Evolutionary conservation across 30 jellyfish, hydroid and myxozoan species (phyloP).

Genomic region (Cassiopea andromeda): DNA sequence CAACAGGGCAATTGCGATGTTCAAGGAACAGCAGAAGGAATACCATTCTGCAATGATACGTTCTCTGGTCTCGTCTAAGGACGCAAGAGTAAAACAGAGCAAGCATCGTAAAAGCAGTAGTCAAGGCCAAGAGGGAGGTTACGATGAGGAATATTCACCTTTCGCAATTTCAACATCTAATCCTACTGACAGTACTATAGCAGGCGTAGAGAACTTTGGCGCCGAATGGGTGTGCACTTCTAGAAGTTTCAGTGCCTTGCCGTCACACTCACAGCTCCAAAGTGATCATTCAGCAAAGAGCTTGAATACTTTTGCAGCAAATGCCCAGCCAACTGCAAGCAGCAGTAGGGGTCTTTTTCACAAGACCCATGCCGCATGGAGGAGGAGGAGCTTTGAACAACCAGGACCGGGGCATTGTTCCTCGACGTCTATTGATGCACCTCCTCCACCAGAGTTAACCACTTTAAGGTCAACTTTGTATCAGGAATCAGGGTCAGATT

Average conservation of each 20-base stretch:
- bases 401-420: neutral
- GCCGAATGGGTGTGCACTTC: neutral
- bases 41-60: slow-evolving; percentile 54
- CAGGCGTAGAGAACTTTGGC: neutral
- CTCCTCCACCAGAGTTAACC: neutral
- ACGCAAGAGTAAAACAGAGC: slow-evolving; percentile 1
- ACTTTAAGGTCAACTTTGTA: neutral
- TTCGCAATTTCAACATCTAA: neutral
- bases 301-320: neutral
- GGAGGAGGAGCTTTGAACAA: neutral
- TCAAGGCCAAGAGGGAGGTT: neutral
- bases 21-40: slow-evolving; percentile 45
- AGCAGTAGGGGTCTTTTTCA: neutral
- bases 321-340: neutral
- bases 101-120: neutral
- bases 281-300: neutral
- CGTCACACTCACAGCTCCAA: neutral
- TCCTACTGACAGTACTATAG: neutral
- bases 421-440: neutral
- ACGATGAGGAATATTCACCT: neutral
- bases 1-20: slow-evolving; percentile 9
- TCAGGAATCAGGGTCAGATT: slow-evolving; percentile 14
- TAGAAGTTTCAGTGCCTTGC: neutral
- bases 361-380: neutral
- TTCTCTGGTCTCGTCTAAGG: slow-evolving; percentile 8